These are phyloP conservation scores for Eumaeus atala DNA, from an alignment of 1,140 invertebrate genomes.

Conservation along the genomic window DNA sequence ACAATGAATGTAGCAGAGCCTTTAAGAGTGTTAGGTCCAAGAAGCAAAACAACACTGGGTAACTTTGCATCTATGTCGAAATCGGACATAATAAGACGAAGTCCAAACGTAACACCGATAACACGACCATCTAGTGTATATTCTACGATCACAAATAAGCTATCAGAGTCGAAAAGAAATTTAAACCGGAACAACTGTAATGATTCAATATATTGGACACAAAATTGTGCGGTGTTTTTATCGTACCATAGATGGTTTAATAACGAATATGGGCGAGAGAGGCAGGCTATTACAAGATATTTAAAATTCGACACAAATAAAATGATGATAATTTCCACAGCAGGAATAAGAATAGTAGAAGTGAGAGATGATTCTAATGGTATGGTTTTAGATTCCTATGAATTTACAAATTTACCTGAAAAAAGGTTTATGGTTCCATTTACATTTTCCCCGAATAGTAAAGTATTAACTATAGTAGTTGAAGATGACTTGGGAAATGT, in stretches of 20 bases:
- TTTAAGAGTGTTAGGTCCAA: conserved; percentile 59
- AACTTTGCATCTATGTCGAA: conserved; percentile 70
- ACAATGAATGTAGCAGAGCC: conserved; percentile 72
- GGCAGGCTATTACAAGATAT: conserved; percentile 73
- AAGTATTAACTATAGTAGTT: conserved; percentile 70
- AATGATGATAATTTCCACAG: conserved; percentile 77
- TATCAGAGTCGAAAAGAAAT: conserved; percentile 67
- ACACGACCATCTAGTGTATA: conserved; percentile 70
- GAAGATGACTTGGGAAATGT: conserved; percentile 76
- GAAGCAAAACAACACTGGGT: conserved; percentile 72
- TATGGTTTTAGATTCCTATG: conserved; percentile 79
- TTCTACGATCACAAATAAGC: conserved; percentile 60
- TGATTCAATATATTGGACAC: conserved; percentile 78
- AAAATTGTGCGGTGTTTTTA: conserved; percentile 80
- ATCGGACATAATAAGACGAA: conserved; percentile 68
- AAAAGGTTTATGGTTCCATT: conserved; percentile 76
- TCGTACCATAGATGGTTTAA: conserved; percentile 78
- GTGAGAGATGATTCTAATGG: conserved; percentile 77
- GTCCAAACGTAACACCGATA: conserved; percentile 69
- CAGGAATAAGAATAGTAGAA: conserved; percentile 82
- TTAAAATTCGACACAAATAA: conserved; percentile 74
- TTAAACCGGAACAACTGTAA: conserved; percentile 59
- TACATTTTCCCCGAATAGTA: conserved; percentile 64
- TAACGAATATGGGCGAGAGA: conserved; percentile 68
- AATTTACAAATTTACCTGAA: conserved; percentile 76